Evolutionary conservation across 2,888 invertebrate species (phyloP), one percentile per base, ranked within the genome.

Genomic region (Cistogaster globosa): DNA sequence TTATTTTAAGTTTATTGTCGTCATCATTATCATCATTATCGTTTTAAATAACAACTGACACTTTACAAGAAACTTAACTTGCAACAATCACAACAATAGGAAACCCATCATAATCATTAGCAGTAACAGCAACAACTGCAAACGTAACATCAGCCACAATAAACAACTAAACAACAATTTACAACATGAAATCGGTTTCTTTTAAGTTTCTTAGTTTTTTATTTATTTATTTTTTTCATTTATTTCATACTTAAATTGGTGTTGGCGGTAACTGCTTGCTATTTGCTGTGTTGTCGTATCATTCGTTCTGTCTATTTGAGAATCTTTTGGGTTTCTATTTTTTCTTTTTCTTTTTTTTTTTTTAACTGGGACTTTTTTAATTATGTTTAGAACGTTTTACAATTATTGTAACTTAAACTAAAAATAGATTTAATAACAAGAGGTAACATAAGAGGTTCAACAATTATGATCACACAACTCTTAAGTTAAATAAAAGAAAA

Each of bases 21-120:
- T 79, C 38, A 42, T 51, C 14, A 42, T 72, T 45, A 57, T 51
- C 16, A 38, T 20, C 65, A 38, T 82, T 48, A 78, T 67, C 36
- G 18, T 42, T 76, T 76, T 78, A 71, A 75, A 62, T 75, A 60
- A 48, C 71, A 82, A 67, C 78, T 82, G 85, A 82, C 82, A 85
- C 81, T 78, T 75, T 71, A 78, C 78, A 80, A 68, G 72, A 81
- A 76, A 58, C 68, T 60, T 75, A 51, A 74, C 14, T 57, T 38
- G 42, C 65, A 83, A 45, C 82, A 53, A 36, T 62, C 68, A 81
- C 38, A 53, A 32, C 55, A 14, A 14, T 51, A 36, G 48, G 36
- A 71, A 71, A 76, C 63, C 78, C 78, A 82, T 85, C 85, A 82
- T 85, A 74, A 69, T 82, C 69, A 80, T 68, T 65, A 75, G 69